Evolutionary conservation across 2,797 vertebrate species (phyloP).

Genomic region (Cuniculus paca): DNA sequence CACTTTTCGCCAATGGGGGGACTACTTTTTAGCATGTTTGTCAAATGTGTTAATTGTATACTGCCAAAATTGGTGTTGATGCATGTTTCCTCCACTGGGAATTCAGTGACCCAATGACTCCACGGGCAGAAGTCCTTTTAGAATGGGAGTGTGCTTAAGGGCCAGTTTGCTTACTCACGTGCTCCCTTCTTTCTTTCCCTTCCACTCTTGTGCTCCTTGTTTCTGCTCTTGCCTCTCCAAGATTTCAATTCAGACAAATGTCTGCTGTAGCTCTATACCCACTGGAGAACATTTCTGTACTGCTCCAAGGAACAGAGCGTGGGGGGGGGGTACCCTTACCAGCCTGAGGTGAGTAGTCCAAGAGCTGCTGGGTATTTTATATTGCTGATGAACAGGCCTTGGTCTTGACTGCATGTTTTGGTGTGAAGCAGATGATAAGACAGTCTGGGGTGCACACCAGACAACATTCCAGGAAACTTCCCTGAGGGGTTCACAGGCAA

Average conservation of each 20-base stretch:
- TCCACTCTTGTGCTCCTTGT: background rate
- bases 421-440: background rate
- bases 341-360: conserved; percentile 64
- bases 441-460: background rate
- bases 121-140: background rate
- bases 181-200: background rate
- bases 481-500: background rate
- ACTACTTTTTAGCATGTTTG: background rate
- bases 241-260: conserved; percentile 75
- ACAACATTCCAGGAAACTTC: background rate
- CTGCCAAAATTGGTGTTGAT: background rate
- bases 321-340: background rate
- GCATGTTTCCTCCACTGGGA: background rate
- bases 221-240: conserved; percentile 60
- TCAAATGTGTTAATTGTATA: background rate
- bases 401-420: background rate
- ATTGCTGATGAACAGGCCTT: background rate
- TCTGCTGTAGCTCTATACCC: conserved; percentile 85
- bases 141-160: background rate
- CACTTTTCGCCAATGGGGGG: background rate
- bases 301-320: conserved; percentile 48
- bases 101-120: background rate
- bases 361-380: background rate
- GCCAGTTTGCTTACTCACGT: background rate
- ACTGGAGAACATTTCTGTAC: conserved; percentile 85